These are phyloP conservation scores for Nematolebias whitei DNA, from an alignment of 2,113 vertebrate genomes.

Conservation along the genomic window DNA sequence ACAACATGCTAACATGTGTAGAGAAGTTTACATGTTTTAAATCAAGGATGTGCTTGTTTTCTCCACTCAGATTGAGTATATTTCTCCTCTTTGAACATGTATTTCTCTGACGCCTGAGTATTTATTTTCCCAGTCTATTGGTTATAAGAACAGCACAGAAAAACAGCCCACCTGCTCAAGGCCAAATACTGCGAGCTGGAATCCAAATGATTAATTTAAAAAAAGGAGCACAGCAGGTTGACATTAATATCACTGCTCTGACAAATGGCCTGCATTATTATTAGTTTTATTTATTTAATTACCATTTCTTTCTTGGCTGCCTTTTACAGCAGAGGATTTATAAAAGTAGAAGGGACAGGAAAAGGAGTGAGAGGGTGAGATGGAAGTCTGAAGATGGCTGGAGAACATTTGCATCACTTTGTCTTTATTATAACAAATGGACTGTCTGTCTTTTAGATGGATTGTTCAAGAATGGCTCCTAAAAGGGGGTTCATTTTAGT, in stretches of 20 bases:
- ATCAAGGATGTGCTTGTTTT: neutral
- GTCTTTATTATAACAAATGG: slow-evolving; percentile 9
- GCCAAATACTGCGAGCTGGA: slow-evolving; percentile 1
- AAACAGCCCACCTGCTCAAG: neutral
- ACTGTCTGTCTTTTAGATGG: neutral
- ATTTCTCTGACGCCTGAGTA: too few species aligned
- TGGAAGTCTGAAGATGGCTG: neutral
- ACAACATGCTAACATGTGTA: slow-evolving; percentile 28
- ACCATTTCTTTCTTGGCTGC: neutral
- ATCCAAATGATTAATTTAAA: slow-evolving; percentile 17
- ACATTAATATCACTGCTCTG: slow-evolving; percentile 17
- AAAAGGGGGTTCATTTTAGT: neutral
- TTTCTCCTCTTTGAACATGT: too few species aligned
- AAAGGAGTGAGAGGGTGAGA: neutral
- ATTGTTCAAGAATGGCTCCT: slow-evolving; percentile 2
- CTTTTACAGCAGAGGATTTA: neutral
- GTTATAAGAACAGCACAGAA: neutral
- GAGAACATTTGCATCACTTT: neutral
- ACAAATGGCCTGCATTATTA: slow-evolving; percentile 11
- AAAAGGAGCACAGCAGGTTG: slow-evolving; percentile 18
- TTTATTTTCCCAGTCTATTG: too few species aligned
- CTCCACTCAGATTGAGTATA: neutral
- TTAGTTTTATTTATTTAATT: slow-evolving; percentile 12
- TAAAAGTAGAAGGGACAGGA: slow-evolving; percentile 2
- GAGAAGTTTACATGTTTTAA: neutral